Base-by-base conservation (phyloP, 2,113 vertebrate species). In the Bujurquina vittata region DNA sequence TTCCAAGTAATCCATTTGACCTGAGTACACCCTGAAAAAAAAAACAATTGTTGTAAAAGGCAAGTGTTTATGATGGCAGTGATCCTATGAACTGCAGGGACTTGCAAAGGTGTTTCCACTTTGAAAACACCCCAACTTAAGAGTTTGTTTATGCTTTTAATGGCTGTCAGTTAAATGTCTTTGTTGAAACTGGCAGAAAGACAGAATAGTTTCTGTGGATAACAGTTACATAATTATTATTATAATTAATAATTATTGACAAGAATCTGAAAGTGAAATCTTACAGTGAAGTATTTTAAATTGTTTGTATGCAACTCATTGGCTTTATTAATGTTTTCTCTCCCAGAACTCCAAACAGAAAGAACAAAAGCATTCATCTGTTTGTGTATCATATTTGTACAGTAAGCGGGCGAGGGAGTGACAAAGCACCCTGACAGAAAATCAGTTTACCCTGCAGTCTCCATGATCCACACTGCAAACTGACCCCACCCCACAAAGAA, bases 391-490 rank as follows among this genome's bases (percentile, higher is more conserved):
- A 59, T 56, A 35, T 86, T 74, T 73, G 40, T 81, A 18, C 57
- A 75, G 26, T 22, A 60, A 69, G 69, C 57, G 72, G 85, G 56
- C 80, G 83, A 79, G 49, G 10, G 62, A 18, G 49, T 1, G 26
- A 81, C 49, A 37, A 55, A 76, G 37, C 29, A 6, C 8, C 58
- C 69, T 79, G 88, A 87, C 74, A 85, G 87, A 87, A 89, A 92
- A 88, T 90, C 75, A 23, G 31, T 90, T 85, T 61, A 73, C 72
- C 75, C 79, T 73, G 72, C 79, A 83, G 87, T 74, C 40, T 77
- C 81, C 57, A 77, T 77, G 29, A 75, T 59, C 74, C 74, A 76
- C 56, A 23, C 65, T 75, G 79, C 63, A 88, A 77, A 88, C 59
- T 31, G 55, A 87, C 84, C 82, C 83, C 85, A 85, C 84, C 79